phyloP scores from a whole-genome alignment of 2,888 invertebrate species.

The Julus scandinavius region DNA sequence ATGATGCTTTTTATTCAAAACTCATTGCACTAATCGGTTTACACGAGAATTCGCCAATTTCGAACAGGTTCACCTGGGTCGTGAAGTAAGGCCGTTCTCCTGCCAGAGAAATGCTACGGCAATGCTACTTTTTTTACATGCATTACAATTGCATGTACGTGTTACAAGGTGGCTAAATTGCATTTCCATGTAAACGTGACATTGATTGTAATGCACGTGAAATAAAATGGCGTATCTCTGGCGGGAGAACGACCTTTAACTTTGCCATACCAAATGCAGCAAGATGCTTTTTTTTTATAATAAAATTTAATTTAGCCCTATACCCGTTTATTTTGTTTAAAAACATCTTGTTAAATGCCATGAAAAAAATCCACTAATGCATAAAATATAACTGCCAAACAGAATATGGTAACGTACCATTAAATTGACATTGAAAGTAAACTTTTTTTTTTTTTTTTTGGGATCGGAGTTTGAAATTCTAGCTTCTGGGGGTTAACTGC shows the following conservation, averaged over 20 bases:
- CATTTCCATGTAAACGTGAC: too few relatives aligned
- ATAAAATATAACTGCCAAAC: not conserved
- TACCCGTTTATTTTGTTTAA: not conserved
- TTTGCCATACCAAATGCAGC: not conserved
- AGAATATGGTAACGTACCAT: not conserved
- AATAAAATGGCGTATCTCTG: too few relatives aligned
- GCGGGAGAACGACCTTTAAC: not conserved
- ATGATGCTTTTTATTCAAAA: constrained; percentile 6
- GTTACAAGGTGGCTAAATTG: too few relatives aligned
- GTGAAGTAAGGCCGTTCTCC: not conserved
- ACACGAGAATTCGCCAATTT: not conserved
- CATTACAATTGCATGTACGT: too few relatives aligned
- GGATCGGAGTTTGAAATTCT: not conserved
- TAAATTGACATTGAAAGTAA: not conserved
- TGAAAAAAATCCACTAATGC: not conserved
- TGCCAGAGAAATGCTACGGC: too few relatives aligned
- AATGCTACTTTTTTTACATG: too few relatives aligned
- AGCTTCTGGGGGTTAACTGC: not conserved
- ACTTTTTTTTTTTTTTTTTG: not conserved
- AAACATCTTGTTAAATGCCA: not conserved
- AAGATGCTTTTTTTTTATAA: not conserved
- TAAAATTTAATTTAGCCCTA: constrained; percentile 22
- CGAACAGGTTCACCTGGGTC: not conserved
- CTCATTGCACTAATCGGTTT: not conserved
- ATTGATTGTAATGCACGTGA: too few relatives aligned